Percentiles rank a stretch among this genome's conserved stretches.
Evolutionary conservation across 2,113 vertebrate species (phyloP).

Genomic region (Dermatemys mawii): DNA sequence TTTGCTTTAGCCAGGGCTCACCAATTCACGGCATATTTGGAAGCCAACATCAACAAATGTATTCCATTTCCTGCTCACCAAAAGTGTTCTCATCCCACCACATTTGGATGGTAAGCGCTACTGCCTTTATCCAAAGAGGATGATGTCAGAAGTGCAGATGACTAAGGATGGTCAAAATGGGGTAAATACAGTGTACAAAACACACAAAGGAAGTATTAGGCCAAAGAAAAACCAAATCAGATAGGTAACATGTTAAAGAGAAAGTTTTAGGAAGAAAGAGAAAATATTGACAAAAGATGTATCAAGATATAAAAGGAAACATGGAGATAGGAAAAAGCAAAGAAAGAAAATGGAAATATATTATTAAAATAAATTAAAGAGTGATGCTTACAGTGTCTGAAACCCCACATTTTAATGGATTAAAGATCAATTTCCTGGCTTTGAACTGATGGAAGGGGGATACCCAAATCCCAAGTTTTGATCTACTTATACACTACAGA

Average conservation of each 20-base stretch:
- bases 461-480: not conserved
- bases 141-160: not conserved
- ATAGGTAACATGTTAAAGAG: not conserved
- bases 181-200: not conserved
- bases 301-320: not conserved
- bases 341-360: not conserved
- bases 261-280: not conserved
- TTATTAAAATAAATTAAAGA: not conserved
- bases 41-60: not conserved
- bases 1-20: not conserved
- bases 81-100: not conserved
- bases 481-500: not conserved
- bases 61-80: not conserved
- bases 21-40: not conserved
- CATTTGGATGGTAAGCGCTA: not conserved
- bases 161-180: not conserved
- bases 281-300: not conserved
- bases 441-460: not conserved
- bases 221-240: not conserved
- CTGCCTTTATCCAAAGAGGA: not conserved
- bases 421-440: not conserved
- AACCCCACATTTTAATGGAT: not conserved
- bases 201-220: not conserved
- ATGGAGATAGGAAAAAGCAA: not conserved
- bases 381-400: not conserved